A percentile compares a stretch with the other conserved stretches of the same genome.
Conservation (phyloP, 2,113 vertebrate species). For the Acanthochromis polyacanthus region DNA sequence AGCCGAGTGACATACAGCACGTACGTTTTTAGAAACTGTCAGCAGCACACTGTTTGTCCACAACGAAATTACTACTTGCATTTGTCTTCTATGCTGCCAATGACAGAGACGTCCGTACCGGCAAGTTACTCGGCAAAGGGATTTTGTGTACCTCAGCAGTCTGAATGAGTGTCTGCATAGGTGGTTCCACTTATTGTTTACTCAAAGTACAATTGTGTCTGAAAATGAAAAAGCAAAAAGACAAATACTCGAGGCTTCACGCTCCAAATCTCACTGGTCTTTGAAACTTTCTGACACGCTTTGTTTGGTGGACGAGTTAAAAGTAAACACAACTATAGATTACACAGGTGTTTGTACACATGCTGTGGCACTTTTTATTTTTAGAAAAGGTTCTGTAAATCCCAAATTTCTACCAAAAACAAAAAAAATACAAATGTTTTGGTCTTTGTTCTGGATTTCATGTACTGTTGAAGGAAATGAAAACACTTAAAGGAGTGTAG, state of each 20-base stretch:
- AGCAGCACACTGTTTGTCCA: constrained; percentile 29
- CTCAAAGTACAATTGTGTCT: not conserved
- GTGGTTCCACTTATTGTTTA: not conserved
- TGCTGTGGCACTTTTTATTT: constrained; percentile 53
- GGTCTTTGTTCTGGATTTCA: not conserved
- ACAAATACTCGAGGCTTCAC: constrained; percentile 8
- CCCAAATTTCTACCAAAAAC: not conserved
- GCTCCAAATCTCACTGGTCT: constrained; percentile 2
- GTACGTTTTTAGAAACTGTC: constrained; percentile 41
- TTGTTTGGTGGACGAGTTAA: constrained; percentile 21
- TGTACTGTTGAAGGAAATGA: constrained; percentile 12
- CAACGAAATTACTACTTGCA: constrained; percentile 1
- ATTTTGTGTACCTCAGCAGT: constrained; percentile 19
- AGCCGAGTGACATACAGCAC: constrained; percentile 7
- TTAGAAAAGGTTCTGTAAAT: constrained; percentile 21
- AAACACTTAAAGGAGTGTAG: not conserved
- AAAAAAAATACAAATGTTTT: not conserved
- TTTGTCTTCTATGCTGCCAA: constrained; percentile 21
- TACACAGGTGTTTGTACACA: constrained; percentile 27
- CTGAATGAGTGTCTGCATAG: constrained; percentile 19
- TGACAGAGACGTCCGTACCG: not conserved
- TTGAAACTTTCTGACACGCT: constrained; percentile 6
- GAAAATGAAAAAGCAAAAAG: constrained; percentile 15
- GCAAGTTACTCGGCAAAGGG: not conserved
- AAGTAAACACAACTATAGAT: constrained; percentile 27